Evolutionary conservation across 2,113 vertebrate genomes (phyloP), one percentile per base, ranked within the genome.

Genomic region (Pycnonotus jocosus): DNA sequence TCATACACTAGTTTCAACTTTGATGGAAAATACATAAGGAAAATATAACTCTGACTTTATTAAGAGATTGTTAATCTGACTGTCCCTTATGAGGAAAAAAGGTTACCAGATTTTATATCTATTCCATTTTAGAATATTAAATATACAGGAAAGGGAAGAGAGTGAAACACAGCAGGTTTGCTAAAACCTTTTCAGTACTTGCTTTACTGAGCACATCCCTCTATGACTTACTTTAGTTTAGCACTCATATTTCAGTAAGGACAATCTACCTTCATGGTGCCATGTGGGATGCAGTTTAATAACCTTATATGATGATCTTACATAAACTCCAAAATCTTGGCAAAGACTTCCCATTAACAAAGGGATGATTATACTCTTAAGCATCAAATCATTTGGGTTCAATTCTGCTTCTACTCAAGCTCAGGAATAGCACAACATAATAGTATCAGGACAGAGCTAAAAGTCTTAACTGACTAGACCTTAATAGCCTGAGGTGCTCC

Each of bases 301-400:
- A 93, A 90, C 68, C 64, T 94, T 95, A 95, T 74, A 76, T 95
- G 95, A 93, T 85, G 78, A 85, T 81, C 65, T 96, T 96, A 95
- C 40, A 76, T 93, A 96, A 96, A 91, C 70, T 87, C 60, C 20
- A 93, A 82, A 92, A 91, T 91, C 90, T 88, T 96, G 90, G 58
- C 38, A 90, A 92, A 66, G 88, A 62, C 16, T 81, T 94, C 58
- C 42, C 54, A 92, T 94, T 92, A 92, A 81, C 68, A 77, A 82
- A 66, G 92, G 57, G 28, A 51, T 93, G 21, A 94, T 94, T 88
- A 96, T 80, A 66, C 54, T 90, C 62, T 70, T 80, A 95, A 88
- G 82, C 71, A 90, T 35, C 88, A 88, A 66, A 88, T 92, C 42
- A 70, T 53, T 90, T 79, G 66, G 45, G 54, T 93, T 81, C 76